phyloP scores from a whole-genome alignment of 2,113 vertebrate genomes.

The Chamaea fasciata region DNA sequence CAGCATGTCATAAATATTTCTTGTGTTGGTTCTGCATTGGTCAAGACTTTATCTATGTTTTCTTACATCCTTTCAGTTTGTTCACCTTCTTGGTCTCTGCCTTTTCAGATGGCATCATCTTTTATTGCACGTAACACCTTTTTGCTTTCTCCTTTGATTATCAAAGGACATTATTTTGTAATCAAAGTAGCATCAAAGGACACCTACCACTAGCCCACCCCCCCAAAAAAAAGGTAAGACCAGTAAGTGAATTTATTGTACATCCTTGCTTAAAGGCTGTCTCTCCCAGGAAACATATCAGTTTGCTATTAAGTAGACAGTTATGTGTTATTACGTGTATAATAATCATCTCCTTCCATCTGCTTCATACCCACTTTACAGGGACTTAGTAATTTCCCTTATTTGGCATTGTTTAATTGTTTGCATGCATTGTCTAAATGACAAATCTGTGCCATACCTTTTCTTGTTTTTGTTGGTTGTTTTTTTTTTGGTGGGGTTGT shows the following conservation, averaged over 20 bases:
- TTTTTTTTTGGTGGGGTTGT: neutral
- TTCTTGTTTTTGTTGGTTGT: rapidly evolving
- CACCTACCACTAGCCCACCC: rapidly evolving
- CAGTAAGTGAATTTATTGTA: neutral
- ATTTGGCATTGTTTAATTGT: neutral
- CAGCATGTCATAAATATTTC: neutral
- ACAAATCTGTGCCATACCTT: neutral
- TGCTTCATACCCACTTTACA: neutral
- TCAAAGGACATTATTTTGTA: neutral
- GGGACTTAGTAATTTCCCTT: neutral
- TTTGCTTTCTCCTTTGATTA: neutral
- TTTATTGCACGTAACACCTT: neutral
- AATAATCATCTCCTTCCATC: neutral
- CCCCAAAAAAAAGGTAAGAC: neutral
- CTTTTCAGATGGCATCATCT: neutral
- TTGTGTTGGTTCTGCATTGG: neutral
- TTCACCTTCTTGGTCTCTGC: neutral
- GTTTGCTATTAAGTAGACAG: neutral
- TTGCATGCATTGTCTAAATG: neutral
- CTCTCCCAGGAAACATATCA: neutral
- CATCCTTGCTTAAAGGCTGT: neutral
- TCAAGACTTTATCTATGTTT: neutral
- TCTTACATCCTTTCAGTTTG: neutral
- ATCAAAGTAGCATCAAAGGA: neutral
- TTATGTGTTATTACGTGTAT: neutral